Evolutionary conservation across 2,888 invertebrate genomes (phyloP).

Genomic region (Belgica antarctica): DNA sequence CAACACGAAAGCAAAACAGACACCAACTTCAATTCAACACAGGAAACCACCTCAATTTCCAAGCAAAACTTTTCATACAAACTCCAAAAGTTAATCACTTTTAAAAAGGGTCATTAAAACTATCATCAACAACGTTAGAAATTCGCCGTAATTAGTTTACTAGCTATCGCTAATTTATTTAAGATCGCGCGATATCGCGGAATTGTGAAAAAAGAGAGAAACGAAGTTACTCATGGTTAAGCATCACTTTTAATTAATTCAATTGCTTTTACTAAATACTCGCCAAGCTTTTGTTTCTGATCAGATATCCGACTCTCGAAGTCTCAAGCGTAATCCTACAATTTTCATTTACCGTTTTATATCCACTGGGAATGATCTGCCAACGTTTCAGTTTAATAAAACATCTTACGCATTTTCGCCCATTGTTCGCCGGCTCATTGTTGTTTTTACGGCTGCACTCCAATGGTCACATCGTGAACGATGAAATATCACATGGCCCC

Average conservation of each 20-base stretch:
- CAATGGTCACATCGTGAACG: background rate
- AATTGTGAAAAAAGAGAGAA: background rate
- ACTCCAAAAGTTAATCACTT: no score
- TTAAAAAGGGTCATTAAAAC: background rate
- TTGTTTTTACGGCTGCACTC: slow-evolving; percentile 9
- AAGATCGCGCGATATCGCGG: slow-evolving; percentile 12
- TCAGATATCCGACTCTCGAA: slow-evolving; percentile 32
- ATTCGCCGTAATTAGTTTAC: background rate
- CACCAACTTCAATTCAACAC: no score
- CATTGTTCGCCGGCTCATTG: slow-evolving; percentile 30
- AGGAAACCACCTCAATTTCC: no score
- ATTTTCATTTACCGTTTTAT: slow-evolving; percentile 38
- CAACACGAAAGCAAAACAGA: no score
- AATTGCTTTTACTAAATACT: slow-evolving; percentile 42
- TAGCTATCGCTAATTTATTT: slow-evolving; percentile 27
- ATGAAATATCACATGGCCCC: slow-evolving; percentile 1
- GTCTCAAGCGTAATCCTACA: background rate
- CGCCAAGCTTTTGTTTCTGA: slow-evolving; percentile 13
- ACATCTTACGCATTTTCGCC: slow-evolving; percentile 43
- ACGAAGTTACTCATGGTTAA: slow-evolving; percentile 3
- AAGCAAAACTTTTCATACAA: no score
- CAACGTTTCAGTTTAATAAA: background rate
- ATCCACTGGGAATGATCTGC: slow-evolving; percentile 36
- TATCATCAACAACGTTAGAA: slow-evolving; percentile 14
- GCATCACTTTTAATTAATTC: slow-evolving; percentile 36